Base-by-base conservation (phyloP, 1,140 invertebrate genomes). In the Leptinotarsa lineolata region DNA sequence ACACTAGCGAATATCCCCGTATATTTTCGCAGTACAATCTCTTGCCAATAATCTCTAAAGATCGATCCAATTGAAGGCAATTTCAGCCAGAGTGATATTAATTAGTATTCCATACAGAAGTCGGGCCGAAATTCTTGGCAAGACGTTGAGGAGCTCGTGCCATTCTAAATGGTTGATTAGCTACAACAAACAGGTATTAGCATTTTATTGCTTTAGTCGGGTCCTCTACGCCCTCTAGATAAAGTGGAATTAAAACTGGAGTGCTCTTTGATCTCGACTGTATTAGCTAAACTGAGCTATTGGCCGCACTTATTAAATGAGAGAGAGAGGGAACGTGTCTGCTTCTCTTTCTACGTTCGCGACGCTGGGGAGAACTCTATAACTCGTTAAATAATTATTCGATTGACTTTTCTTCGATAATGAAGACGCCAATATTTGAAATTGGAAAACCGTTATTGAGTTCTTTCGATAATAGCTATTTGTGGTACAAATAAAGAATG, bases 131-230 rank as follows among this genome's bases (percentile, higher is more conserved):
- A 71, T 71, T 71, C 69, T 44, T 45, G 54, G 68, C 45, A 22
- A 66, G 73, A 74, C 16, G 58, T n/a, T 46, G 58, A 30, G 54
- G 39, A 68, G 46, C 70, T 68, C 73, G 67, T 77, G 70, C 73
- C 73, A 39, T 65, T 15, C 69, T 63, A 60, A 66, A 79, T 81
- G 83, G 77, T 78, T 86, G 84, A 86, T 85, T 85, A 85, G 81
- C 82, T 77, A 84, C 82, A 82, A 84, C 84, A 85, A 86, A 85
- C 85, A 85, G 81, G 81, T 84, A 86, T 86, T 86, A 85, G 83
- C 85, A 86, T 86, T 86, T 86, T 86, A 86, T 86, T 86, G 85
- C 84, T 82, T 86, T 82, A 85, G 80, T 79, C 82, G 77, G 77
- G 77, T 81, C 78, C 81, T 81, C 80, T 80, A 83, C 82, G 79